phyloP scores from a whole-genome alignment of 1,140 invertebrate species.

The Dermatophagoides farinae region DNA sequence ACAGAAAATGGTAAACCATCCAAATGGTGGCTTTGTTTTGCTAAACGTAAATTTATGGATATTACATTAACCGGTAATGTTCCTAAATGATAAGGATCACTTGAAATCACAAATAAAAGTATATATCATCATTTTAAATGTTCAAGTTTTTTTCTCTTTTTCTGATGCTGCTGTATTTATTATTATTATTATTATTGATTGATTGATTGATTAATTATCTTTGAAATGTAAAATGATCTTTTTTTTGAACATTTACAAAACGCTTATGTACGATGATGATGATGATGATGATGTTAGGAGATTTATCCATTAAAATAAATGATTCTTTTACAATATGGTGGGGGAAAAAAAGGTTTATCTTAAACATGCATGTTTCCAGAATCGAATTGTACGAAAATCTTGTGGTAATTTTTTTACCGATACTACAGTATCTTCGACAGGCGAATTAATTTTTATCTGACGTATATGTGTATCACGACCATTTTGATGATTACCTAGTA shows the following conservation, averaged over 20 bases:
- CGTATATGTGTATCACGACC: slow-evolving; percentile 92
- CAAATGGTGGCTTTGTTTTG: slow-evolving; percentile 96
- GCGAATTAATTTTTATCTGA: slow-evolving; percentile 87
- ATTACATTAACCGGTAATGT: slow-evolving; percentile 56
- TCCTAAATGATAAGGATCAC: too few relatives aligned
- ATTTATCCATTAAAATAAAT: too few relatives aligned
- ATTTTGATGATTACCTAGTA: slow-evolving; percentile 94
- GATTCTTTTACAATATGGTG: too few relatives aligned
- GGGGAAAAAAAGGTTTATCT: slow-evolving; percentile 33
- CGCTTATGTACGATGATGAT: background rate
- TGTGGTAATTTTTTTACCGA: slow-evolving; percentile 28
- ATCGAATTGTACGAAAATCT: slow-evolving; percentile 10
- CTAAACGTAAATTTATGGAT: slow-evolving; percentile 99
- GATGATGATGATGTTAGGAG: too few relatives aligned
- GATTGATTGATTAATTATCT: too few relatives aligned
- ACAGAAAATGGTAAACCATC: slow-evolving; percentile 78
- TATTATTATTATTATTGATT: too few relatives aligned
- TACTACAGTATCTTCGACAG: slow-evolving; percentile 46
- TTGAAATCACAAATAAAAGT: too few relatives aligned
- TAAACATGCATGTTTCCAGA: slow-evolving; percentile 11
- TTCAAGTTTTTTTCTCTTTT: too few relatives aligned
- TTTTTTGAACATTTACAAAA: background rate
- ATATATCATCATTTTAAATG: background rate
- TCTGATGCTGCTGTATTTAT: too few relatives aligned
- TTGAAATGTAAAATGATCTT: background rate